Evolutionary conservation across 1,140 invertebrate genomes (phyloP), one percentile per base, ranked within the genome.

Genomic region (Oryzaephilus surinamensis): DNA sequence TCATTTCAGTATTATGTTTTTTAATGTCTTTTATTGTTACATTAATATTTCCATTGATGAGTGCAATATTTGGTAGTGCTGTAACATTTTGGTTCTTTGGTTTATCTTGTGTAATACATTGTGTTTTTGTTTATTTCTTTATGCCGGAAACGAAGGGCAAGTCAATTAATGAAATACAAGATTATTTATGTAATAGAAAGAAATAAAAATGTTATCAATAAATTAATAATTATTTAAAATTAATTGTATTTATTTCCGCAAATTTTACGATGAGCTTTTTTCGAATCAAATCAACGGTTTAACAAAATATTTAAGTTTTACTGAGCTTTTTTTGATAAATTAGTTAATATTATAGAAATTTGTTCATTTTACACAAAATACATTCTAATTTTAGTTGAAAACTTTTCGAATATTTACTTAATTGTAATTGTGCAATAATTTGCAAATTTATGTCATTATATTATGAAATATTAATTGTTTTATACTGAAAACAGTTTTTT

Each of bases 91-190:
- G 79, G 74, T 64, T 87, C 14, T 92, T 92, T 57, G 66, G 75
- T 5, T 65, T 69, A 2, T 74, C 75, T 56, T 81, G 79, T 20
- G 62, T 78, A 4, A 14, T 74, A 0, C 70, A 81, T 21, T 46
- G 66, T 0, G 0, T 69, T 3, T 79, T 76, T 50, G 69, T 76
- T 23, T 61, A 75, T 8, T 59, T 67, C 2, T 66, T 70, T 24
- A 62, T 86, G 11, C 81, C 82, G 0, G 85, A 89, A 61, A 88
- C 84, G 0, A 87, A 86, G 62, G 80, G 79, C 8, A 82, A 79
- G 54, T 74, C 75, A 0, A 70, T 84, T 23, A 71, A 74, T 14
- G 48, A 53, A 41, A 53, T 53, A 12, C 48, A 46, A 33, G 58
- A 31, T 49, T 26, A 42, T 19, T 31, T 49, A 24, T n/a, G 14